These are phyloP conservation scores for Crotalus tigris DNA, from an alignment of 2,113 vertebrate genomes.

Conservation along the genomic window DNA sequence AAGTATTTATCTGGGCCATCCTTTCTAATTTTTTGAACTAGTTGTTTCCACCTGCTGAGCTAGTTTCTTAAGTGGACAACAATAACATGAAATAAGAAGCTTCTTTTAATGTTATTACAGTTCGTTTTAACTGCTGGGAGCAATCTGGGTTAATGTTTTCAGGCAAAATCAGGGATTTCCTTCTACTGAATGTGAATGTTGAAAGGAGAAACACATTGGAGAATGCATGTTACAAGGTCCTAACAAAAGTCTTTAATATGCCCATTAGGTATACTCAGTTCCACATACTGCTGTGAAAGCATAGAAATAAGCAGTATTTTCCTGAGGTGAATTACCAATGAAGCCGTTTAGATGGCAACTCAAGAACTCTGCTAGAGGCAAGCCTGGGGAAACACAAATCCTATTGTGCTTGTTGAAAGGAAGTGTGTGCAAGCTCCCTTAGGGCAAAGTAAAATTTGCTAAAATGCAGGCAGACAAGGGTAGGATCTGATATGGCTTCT, in stretches of 20 bases:
- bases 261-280: neutral
- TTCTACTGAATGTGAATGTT: neutral
- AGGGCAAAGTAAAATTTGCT: neutral
- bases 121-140: constrained; percentile 45
- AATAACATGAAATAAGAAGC: constrained; percentile 33
- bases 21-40: neutral
- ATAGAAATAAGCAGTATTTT: constrained; percentile 24
- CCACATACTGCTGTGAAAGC: neutral
- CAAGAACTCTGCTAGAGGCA: neutral
- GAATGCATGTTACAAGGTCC: neutral
- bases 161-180: constrained; percentile 14
- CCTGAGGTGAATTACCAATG: neutral
- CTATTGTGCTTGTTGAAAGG: constrained; percentile 26
- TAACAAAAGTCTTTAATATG: neutral
- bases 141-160: constrained; percentile 35
- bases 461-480: neutral
- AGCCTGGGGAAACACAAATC: neutral
- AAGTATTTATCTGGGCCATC: neutral
- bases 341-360: neutral
- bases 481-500: neutral
- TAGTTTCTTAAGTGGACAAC: constrained; percentile 28
- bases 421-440: neutral
- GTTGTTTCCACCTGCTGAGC: constrained; percentile 23
- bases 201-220: neutral
- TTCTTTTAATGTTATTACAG: constrained; percentile 43